Base-by-base conservation (phyloP, 2,797 vertebrate genomes). In the Clamator glandarius region DNA sequence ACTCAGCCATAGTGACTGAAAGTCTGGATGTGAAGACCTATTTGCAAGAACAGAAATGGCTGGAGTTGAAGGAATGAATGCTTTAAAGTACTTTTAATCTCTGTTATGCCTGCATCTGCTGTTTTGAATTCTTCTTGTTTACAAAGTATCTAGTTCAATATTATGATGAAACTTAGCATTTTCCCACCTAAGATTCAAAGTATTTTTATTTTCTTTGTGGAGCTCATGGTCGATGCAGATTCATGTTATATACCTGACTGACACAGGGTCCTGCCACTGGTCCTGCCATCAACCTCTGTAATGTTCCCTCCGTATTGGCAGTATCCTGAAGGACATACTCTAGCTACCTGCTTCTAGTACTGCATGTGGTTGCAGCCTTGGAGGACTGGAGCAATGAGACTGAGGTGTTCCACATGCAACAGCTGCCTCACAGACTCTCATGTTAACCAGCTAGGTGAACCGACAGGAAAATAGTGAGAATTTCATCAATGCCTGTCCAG, bases 401-500 rank as follows among this genome's bases (percentile, higher is more conserved):
- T 23, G 36, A 75, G 58, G 17, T 52, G 33, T 26, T 57, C 25
- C 59, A 54, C 42, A 58, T 36, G 12, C 15, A 41, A n/a, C 23
- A 66, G 58, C 58, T 57, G 36, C 39, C 59, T 81, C 17, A 26
- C 14, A 80, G 26, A 12, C 46, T 36, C 63, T 44, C 35, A 6
- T 1, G 4, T 25, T 39, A 59, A 33, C 13, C 26, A 78, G 55
- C 44, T 61, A 39, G 17, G 17, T 50, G 46, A 72, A 57, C 11
- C 0, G 0, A 19, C 2, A 85, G 12, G 29, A 62, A 62, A 79
- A 61, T 1, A 62, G 21, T 1, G 2, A 92, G 48, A n/a, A 36
- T 35, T 69, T 67, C 55, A 54, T 41, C 57, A 90, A 39, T 78
- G 54, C 28, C 46, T 46, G 5, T 13, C 72, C 77, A 35, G 2